Conservation (phyloP, 2,888 invertebrate genomes). For the Anticlea derivata region DNA sequence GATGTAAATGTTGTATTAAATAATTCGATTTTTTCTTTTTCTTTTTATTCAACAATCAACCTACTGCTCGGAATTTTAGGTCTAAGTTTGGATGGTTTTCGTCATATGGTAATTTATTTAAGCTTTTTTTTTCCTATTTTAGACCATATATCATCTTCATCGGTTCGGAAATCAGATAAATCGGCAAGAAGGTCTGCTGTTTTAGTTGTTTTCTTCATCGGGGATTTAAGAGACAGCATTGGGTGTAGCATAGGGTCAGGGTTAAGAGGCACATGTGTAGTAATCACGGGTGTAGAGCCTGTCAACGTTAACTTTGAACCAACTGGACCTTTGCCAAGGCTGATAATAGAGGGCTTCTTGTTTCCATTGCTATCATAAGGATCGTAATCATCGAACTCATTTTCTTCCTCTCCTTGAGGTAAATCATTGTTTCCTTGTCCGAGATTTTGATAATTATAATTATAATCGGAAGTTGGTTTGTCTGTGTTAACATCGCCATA, state of each 20-base stretch:
- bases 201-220: not conserved
- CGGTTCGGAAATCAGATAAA: constrained; percentile 31
- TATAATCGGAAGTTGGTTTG: not conserved
- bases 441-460: not conserved
- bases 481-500: not conserved
- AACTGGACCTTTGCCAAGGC: too few relatives aligned
- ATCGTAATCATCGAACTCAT: not conserved
- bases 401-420: not conserved
- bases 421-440: not conserved
- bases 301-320: too few relatives aligned
- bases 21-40: constrained; percentile 19
- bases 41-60: not conserved
- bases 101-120: too few relatives aligned
- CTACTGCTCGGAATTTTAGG: not conserved
- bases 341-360: not conserved
- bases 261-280: too few relatives aligned
- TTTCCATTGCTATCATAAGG: not conserved
- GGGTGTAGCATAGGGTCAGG: not conserved
- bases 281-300: too few relatives aligned
- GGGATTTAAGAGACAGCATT: not conserved
- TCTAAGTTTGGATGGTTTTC: not conserved
- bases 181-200: constrained; percentile 15
- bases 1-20: constrained; percentile 57
- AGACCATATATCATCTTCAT: constrained; percentile 14
- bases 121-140: constrained; percentile 1